phyloP scores from a whole-genome alignment of 2,888 invertebrate species.

The Phyto melanocephala region DNA sequence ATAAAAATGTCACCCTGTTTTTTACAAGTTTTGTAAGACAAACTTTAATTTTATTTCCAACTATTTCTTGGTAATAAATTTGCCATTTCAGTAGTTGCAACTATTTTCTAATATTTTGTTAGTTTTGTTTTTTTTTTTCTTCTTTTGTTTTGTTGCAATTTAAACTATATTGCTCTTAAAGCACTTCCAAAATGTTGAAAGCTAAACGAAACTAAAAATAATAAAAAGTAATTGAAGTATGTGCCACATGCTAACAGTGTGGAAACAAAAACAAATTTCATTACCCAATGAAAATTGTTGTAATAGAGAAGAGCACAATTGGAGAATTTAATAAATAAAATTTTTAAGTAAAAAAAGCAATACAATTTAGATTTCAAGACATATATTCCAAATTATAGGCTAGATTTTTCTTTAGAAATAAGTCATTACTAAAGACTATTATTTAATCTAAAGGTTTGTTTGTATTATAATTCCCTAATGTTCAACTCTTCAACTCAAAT shows the following conservation, averaged over 20 bases:
- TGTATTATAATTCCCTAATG: too few species aligned
- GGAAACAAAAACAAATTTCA: background rate
- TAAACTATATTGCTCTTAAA: background rate
- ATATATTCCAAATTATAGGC: too few species aligned
- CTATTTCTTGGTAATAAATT: background rate
- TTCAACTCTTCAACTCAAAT: too few species aligned
- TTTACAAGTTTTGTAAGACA: background rate
- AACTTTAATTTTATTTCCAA: background rate
- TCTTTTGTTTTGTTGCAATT: background rate
- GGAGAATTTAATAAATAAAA: too few species aligned
- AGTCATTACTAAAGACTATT: too few species aligned
- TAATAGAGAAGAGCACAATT: too few species aligned
- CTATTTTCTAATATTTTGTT: background rate
- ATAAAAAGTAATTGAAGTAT: constrained; percentile 17
- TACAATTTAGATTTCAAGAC: too few species aligned
- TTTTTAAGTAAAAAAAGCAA: too few species aligned
- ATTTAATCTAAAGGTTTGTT: too few species aligned
- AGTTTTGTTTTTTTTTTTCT: background rate
- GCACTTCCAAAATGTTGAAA: background rate
- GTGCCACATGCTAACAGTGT: background rate
- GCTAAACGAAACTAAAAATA: background rate
- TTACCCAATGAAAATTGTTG: background rate
- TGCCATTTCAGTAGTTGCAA: background rate
- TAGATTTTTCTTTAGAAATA: too few species aligned
- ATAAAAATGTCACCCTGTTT: too few species aligned